Base-by-base conservation (phyloP, 2,797 vertebrate species). In the Eurystomus glaucurus region DNA sequence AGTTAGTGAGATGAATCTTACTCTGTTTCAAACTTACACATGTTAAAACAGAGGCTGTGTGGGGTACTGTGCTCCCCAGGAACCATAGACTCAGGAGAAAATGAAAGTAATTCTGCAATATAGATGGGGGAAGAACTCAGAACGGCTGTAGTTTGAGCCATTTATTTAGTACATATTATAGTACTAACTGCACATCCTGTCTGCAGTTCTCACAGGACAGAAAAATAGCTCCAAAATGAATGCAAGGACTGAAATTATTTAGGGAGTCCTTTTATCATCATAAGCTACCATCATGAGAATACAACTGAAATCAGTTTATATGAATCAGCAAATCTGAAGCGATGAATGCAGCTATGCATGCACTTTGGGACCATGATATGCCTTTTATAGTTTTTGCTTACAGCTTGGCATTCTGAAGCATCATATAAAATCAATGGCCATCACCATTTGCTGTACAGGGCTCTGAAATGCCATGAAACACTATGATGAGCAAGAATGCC, bases 301-400 rank as follows among this genome's bases (percentile, higher is more conserved):
- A 54, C 2, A 35, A 65, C n/a, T 61, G 65, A 92, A 93, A 91
- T 74, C 29, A 43, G 39, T 88, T 96, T 61, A 50, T 80, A 41
- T 85, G 71, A 85, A 37, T 93, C 85, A 93, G 61, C 65, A 96
- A 75, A 84, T 77, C 37, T 14, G 78, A 89, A 93, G 46, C 43
- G 57, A 41, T 76, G 23, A 90, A 86, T 71, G 21, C 25, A 76
- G 70, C 50, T 83, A 35, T 68, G 39, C 26, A 39, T 68, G 43
- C n/a, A 60, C 41, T 94, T 80, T 88, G 80, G 57, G 66, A 69
- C 26, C 0, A 0, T 31, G 60, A 51, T 70, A 50, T 39, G 39
- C 31, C 57, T 96, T 85, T 91, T 78, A 78, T 26, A 65, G 50
- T 70, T 89, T 93, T 61, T 96, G 64, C 91, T 93, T 86, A 85